Percentiles rank a stretch among this genome's conserved stretches.
Evolutionary conservation across 1,140 invertebrate genomes (phyloP).

Genomic region (Drosophila kanapiae): DNA sequence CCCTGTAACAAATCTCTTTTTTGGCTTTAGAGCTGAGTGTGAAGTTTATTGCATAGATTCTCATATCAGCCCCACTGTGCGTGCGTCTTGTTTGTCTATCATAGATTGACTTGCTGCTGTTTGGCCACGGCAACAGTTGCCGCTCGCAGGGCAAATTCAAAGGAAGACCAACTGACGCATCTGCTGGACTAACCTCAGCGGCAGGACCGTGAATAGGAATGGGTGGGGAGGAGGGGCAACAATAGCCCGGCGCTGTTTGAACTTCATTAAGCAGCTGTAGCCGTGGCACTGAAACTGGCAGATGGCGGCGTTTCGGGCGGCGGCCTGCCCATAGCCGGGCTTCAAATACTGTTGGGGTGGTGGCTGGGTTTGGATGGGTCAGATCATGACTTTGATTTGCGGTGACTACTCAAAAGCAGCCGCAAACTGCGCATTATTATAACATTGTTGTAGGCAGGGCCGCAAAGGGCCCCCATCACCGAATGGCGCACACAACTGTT

Average conservation of each 20-base stretch:
- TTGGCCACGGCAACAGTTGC: constrained; percentile 45
- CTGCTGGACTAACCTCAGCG: neutral
- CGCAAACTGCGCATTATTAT: constrained; percentile 71
- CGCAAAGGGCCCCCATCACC: neutral
- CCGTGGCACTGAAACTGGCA: constrained; percentile 32
- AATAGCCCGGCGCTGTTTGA: constrained; percentile 55
- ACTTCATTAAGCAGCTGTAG: constrained; percentile 57
- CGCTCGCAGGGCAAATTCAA: constrained; percentile 33
- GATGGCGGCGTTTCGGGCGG: constrained; percentile 2
- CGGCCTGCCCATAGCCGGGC: neutral
- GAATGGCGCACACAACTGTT: constrained; percentile 57
- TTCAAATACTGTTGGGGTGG: constrained; percentile 6
- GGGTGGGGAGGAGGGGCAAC: constrained; percentile 23
- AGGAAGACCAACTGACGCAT: constrained; percentile 34
- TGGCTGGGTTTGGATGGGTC: constrained; percentile 19
- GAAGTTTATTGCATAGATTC: no score
- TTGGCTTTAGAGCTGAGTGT: neutral
- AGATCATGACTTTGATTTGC: constrained; percentile 74
- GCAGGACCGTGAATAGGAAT: constrained; percentile 1
- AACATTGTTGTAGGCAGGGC: constrained; percentile 47
- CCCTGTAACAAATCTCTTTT: neutral
- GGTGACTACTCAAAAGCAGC: constrained; percentile 61
- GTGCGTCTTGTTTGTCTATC: constrained; percentile 34
- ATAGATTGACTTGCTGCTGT: constrained; percentile 71
- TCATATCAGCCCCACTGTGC: constrained; percentile 26